Base-by-base conservation (phyloP, 2,888 invertebrate species). In the Tenthredo livida region DNA sequence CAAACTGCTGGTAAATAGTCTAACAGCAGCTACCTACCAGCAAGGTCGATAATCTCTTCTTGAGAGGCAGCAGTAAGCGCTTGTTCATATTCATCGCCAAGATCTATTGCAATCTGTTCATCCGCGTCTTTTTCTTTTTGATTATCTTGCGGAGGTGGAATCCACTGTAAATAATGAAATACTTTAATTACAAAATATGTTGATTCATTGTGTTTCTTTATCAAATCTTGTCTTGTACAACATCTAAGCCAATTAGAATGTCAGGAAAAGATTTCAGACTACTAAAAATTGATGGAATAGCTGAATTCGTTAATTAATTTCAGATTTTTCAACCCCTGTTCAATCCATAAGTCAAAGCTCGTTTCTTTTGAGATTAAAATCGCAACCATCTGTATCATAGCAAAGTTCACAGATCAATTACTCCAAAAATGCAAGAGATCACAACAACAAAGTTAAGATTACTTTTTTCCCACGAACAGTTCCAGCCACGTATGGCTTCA, bases 1-100 rank as follows among this genome's bases (percentile, higher is more conserved):
- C 54, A 72, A 84, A 88, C 15, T 29, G 15, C 17, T 84, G 25
- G 29, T 54, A 83, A 61, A 73, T 21, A 25, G 29, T 73, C 3
- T 73, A 43, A 72, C 37, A 37, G 7, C 17, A 17, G 72, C 61
- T 75, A 89, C 92, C 92, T 93, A 97, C 97, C 97, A 91, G 99
- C 99, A 93, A 99, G 96, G 94, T 99, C 99, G 92, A 99, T 99
- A 91, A 99, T 97, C 95, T 99, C 99, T 93, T 98, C 98, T 94
- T 99, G 98, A 89, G 97, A 96, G 84, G 99, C 99, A 91, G 95
- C 95, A 61, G 95, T 96, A 87, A 99, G 95, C n/a, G 98, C 98
- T 91, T 96, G 95, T 93, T 98, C 98, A 92, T 98, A 98, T 93
- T 98, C 98, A 91, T 98, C 98, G 87, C 98, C 98, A 93, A 98